phyloP scores from a whole-genome alignment of 2,888 invertebrate genomes.

The Cacoxenus indagator region DNA sequence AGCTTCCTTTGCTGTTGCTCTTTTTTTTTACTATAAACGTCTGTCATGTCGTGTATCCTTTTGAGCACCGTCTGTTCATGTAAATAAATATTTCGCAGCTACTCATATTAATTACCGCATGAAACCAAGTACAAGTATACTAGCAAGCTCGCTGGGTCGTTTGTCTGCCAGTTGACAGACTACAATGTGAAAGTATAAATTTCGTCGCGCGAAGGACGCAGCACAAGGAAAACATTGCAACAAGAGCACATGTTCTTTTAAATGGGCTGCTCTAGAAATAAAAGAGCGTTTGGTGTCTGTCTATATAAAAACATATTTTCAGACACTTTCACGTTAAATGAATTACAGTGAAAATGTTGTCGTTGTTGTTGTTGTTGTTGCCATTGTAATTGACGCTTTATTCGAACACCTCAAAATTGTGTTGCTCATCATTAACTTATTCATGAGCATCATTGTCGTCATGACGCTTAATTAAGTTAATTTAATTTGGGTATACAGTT shows the following conservation, averaged over 20 bases:
- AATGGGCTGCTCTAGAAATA: slow-evolving; percentile 1
- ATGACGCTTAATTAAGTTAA: not conserved
- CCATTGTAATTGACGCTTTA: not conserved
- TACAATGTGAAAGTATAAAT: not conserved
- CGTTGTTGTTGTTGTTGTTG: not conserved
- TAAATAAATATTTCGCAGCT: slow-evolving; percentile 18
- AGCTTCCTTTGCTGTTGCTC: not conserved
- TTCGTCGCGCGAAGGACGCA: not conserved
- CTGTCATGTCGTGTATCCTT: not conserved
- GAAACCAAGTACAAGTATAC: not conserved
- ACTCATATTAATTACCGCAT: slow-evolving; percentile 19
- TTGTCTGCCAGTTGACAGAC: not conserved
- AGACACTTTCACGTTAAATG: slow-evolving; percentile 5
- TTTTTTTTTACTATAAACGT: not conserved
- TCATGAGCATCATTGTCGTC: not conserved
- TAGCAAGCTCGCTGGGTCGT: not conserved
- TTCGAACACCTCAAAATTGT: not conserved
- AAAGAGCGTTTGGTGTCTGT: not conserved
- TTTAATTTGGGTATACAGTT: not conserved
- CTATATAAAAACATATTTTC: not conserved
- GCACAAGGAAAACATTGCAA: not conserved
- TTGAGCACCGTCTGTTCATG: not conserved
- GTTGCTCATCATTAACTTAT: not conserved
- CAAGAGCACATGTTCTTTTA: slow-evolving; percentile 4
- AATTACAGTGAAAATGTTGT: not conserved